These are phyloP conservation scores for Amblyteles armatorius DNA, from an alignment of 2,888 invertebrate species.

Conservation along the genomic window DNA sequence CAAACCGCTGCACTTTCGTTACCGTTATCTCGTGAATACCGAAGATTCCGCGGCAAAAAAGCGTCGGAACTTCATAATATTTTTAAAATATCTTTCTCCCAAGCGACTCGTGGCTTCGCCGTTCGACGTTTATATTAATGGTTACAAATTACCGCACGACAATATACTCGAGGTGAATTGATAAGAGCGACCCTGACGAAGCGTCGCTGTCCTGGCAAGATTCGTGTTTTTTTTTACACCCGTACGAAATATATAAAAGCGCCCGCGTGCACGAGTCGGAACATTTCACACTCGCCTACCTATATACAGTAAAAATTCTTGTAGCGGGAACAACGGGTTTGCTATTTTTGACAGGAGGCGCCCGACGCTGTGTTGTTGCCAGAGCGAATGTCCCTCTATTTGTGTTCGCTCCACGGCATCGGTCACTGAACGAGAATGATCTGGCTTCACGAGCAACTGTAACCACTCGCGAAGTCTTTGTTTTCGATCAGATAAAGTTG, in stretches of 20 bases:
- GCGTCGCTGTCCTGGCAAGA: no score
- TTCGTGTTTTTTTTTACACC: not conserved
- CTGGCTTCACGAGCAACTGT: not conserved
- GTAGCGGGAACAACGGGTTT: constrained; percentile 51
- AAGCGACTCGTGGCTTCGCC: not conserved
- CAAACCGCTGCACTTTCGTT: not conserved
- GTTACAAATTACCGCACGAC: no score
- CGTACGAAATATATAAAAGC: not conserved
- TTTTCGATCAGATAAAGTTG: not conserved
- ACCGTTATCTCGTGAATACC: constrained; percentile 1
- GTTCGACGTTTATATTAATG: no score
- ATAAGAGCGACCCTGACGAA: not conserved
- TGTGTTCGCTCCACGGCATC: not conserved
- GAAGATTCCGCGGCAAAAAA: not conserved
- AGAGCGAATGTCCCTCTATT: not conserved
- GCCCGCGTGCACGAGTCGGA: not conserved
- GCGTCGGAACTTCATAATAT: not conserved
- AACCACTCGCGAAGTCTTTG: not conserved
- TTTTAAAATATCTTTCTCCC: not conserved
- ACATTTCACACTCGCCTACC: constrained; percentile 18
- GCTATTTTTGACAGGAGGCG: constrained; percentile 65
- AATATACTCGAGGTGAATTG: not conserved
- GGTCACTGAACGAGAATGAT: not conserved
- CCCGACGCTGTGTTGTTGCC: constrained; percentile 28
- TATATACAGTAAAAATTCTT: constrained; percentile 43